Base-by-base conservation (phyloP, 2,113 vertebrate species). In the Machaerirhynchus nigripectus region DNA sequence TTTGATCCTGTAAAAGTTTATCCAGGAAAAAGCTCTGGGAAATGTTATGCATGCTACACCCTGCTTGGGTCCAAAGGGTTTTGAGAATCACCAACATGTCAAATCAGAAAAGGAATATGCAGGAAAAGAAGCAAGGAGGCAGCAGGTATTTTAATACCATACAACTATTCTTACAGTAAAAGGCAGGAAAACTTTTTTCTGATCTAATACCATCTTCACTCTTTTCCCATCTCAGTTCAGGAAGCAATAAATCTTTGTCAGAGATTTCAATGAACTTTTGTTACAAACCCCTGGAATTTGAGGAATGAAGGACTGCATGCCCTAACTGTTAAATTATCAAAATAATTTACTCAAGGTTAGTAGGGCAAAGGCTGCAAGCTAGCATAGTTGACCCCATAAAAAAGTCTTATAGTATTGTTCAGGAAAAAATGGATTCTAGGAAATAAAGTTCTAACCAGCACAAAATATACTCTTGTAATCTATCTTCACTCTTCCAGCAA, bases 401-500 rank as follows among this genome's bases (percentile, higher is more conserved):
- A 67, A 4, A 40, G 13, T 61, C 40, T 71, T 84, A 49, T 0
- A 65, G 26, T 77, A 82, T 27, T 60, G 55, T 31, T 71, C 63
- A 91, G 44, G 75, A 92, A 71, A 49, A 87, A 74, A 70, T 37
- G 15, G 35, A n/a, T 90, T 96, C 79, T 89, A 97, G 33, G 70
- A 94, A 90, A 63, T 61, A 78, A 93, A 89, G 59, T 94, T 85
- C 98, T 98, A 96, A 99, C 99, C 99, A 68, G 99, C 98, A 96
- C 99, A 99, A 97, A 99, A 99, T 94, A 98, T 97, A 96, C 99
- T 99, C 90, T 98, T 98, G 86, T 96, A 96, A 96, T 98, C 98
- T 35, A 98, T 98, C 98, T 99, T 99, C 97, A 99, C 99, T 96
- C 98, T 98, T 64, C 99, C 99, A 79, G 98, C 97, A 83, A 99